phyloP scores from a whole-genome alignment of 2,113 vertebrate species.

The Pangasianodon hypophthalmus region DNA sequence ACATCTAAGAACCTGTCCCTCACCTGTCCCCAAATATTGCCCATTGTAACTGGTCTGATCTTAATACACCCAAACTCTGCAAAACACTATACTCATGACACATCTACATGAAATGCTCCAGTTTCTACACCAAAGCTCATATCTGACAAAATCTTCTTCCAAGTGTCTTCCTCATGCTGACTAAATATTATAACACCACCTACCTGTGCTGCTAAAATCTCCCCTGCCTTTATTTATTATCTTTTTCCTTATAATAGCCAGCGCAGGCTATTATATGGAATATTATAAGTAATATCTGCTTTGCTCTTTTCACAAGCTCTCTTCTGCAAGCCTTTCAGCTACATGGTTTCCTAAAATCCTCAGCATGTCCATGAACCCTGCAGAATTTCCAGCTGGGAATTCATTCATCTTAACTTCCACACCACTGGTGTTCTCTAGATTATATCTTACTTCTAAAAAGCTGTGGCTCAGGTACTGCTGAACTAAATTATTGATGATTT shows the following conservation, averaged over 20 bases:
- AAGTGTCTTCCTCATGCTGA: not conserved
- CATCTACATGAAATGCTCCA: not conserved
- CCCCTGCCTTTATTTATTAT: not conserved
- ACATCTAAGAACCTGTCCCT: not conserved
- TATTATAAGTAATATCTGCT: too few relatives aligned
- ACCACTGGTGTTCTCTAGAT: not conserved
- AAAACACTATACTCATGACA: not conserved
- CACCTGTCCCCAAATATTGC: not conserved
- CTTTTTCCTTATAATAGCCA: not conserved
- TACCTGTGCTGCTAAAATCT: not conserved
- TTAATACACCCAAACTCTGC: not conserved
- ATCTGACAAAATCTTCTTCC: not conserved
- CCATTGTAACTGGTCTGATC: not conserved
- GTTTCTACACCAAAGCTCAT: not conserved
- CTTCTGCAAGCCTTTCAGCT: not conserved
- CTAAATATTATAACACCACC: not conserved
- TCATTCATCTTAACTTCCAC: not conserved
- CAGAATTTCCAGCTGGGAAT: slow-evolving; percentile 4
- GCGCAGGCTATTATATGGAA: too few relatives aligned
- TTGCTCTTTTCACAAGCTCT: not conserved
- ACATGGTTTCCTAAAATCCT: slow-evolving; percentile 1
- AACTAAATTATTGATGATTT: not conserved
- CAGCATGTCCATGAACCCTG: not conserved
- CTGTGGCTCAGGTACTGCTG: not conserved
- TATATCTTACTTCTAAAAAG: not conserved